Percentiles rank a stretch among this genome's conserved stretches.
Conservation (phyloP, 2,113 vertebrate genomes). For the Chionis minor region DNA sequence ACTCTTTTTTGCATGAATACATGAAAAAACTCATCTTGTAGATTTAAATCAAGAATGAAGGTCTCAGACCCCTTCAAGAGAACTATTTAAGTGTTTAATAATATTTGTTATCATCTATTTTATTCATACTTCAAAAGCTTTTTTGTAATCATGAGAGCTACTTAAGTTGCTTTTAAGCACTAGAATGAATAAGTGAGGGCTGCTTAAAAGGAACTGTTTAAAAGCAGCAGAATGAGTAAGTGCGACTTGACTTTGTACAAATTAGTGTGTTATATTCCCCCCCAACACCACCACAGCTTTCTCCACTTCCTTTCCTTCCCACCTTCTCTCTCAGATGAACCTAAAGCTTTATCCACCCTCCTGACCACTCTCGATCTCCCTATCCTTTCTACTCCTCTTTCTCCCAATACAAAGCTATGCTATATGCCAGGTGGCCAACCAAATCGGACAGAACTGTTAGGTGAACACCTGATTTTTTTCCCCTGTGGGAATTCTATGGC, state of each 20-base stretch:
- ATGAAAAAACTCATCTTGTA: background rate
- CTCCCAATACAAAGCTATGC: background rate
- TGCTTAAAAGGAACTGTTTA: background rate
- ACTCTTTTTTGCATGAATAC: background rate
- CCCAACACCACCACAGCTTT: background rate
- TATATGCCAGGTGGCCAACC: rapidly evolving
- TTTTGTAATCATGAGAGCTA: background rate
- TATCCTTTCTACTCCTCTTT: background rate
- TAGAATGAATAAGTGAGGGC: background rate
- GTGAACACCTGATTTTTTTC: background rate
- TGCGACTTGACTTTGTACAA: background rate
- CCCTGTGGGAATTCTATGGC: background rate
- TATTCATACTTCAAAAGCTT: background rate
- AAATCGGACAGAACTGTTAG: background rate
- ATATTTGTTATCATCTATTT: background rate
- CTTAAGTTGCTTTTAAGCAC: background rate
- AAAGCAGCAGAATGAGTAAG: background rate
- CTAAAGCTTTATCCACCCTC: background rate
- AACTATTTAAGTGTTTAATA: background rate
- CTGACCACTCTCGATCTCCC: background rate
- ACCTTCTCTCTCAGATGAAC: background rate
- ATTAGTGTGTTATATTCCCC: background rate
- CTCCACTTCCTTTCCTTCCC: background rate
- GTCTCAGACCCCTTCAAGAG: background rate
- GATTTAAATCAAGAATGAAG: background rate